These are phyloP conservation scores for Leptocoma aspasia DNA, from an alignment of 2,113 vertebrate genomes.

Conservation along the genomic window DNA sequence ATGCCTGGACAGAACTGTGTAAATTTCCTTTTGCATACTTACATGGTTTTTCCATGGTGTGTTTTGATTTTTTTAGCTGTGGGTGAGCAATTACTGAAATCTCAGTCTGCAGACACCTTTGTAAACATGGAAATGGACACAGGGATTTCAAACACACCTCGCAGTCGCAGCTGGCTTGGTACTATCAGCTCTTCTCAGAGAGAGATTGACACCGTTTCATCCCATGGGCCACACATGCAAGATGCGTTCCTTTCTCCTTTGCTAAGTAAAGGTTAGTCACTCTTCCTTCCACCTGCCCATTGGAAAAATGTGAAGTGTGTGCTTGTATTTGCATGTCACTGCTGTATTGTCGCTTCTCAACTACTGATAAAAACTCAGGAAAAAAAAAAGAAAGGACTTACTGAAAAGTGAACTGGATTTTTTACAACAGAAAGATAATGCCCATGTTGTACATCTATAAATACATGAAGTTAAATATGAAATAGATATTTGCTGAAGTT, in stretches of 20 bases:
- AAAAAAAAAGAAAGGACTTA: neutral
- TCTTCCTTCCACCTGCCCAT: neutral
- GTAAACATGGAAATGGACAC: constrained; percentile 85
- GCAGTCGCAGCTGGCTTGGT: constrained; percentile 87
- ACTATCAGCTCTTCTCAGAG: constrained; percentile 74
- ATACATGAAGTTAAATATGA: neutral
- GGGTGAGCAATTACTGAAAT: constrained; percentile 87
- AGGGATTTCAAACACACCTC: constrained; percentile 67
- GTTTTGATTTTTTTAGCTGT: constrained; percentile 60
- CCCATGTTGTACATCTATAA: neutral
- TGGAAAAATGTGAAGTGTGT: neutral
- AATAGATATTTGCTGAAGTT: neutral
- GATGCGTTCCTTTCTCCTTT: constrained; percentile 95
- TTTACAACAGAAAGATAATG: neutral
- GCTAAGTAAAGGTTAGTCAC: constrained; percentile 88
- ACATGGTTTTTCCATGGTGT: neutral
- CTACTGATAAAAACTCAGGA: neutral
- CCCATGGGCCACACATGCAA: constrained; percentile 87
- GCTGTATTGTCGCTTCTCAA: neutral
- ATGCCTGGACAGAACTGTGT: neutral
- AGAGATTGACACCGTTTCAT: constrained; percentile 84
- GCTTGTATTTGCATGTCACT: neutral
- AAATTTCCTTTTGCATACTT: neutral
- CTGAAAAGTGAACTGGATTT: neutral
- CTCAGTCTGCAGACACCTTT: constrained; percentile 88